These are phyloP conservation scores for Homarus gammarus DNA, from an alignment of 2,888 invertebrate genomes.

Conservation along the genomic window DNA sequence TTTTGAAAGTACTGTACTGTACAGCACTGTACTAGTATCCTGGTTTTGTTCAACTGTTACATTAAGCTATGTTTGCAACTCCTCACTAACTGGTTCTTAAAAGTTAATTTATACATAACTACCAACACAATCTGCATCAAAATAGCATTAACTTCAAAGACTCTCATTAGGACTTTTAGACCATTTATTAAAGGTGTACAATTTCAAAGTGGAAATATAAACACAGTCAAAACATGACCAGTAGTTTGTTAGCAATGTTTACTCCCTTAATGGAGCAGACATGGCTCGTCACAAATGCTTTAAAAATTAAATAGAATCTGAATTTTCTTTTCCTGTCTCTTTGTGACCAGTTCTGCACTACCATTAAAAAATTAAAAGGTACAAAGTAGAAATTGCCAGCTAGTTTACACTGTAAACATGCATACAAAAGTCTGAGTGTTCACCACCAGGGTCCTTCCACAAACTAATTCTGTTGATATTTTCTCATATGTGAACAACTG, in stretches of 20 bases:
- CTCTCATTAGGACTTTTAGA: conserved; percentile 38
- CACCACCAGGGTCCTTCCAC: conserved; percentile 3
- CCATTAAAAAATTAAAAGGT: conserved; percentile 5
- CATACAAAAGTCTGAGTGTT: background rate
- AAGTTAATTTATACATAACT: too few species aligned
- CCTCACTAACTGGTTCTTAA: too few species aligned
- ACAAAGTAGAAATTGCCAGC: conserved; percentile 18
- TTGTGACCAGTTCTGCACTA: conserved; percentile 1
- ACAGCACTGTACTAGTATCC: too few species aligned
- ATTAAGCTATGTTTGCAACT: too few species aligned
- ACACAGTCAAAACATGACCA: conserved; percentile 57
- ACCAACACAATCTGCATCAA: background rate
- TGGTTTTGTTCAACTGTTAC: too few species aligned
- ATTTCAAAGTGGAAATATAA: conserved; percentile 70
- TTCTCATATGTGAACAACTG: background rate
- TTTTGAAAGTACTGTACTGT: too few species aligned
- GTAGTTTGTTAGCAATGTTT: conserved; percentile 35
- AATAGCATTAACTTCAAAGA: conserved; percentile 4
- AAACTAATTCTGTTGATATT: background rate
- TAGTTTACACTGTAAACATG: conserved; percentile 12
- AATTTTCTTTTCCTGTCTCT: background rate
- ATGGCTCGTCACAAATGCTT: conserved; percentile 17
- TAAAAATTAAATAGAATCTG: conserved; percentile 9
- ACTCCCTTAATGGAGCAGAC: conserved; percentile 36
- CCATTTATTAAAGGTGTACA: conserved; percentile 72